Conservation (phyloP, 2,888 invertebrate genomes). For the Acanthosoma haemorrhoidale region DNA sequence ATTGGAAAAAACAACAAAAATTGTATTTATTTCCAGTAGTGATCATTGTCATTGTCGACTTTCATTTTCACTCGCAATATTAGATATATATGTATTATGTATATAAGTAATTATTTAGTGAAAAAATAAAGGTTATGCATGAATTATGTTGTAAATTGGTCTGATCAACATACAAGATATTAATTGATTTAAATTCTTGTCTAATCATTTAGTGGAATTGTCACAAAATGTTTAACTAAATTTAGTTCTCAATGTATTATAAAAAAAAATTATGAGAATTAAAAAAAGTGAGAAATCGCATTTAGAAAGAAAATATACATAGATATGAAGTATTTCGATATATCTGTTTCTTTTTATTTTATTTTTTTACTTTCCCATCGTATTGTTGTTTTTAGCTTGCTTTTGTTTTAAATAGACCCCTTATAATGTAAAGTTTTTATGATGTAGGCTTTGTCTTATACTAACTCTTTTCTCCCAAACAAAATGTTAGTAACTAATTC, state of each 20-base stretch:
- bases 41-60: background rate
- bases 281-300: constrained; percentile 23
- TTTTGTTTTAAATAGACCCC: background rate
- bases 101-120: constrained; percentile 17
- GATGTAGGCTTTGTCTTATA: background rate
- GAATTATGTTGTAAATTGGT: constrained; percentile 19
- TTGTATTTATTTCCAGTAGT: constrained; percentile 23
- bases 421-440: constrained; percentile 12
- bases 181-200: background rate
- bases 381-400: constrained; percentile 11
- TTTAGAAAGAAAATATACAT: constrained; percentile 19
- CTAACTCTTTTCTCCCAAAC: background rate
- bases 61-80: constrained; percentile 27
- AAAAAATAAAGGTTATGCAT: constrained; percentile 16
- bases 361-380: constrained; percentile 10
- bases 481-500: background rate
- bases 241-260: constrained; percentile 25
- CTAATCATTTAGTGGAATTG: background rate
- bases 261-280: constrained; percentile 1
- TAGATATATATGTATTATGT: constrained; percentile 17
- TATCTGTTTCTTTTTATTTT: constrained; percentile 18
- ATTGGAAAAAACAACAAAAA: background rate
- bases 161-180: background rate
- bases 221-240: constrained; percentile 1
- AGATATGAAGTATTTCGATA: constrained; percentile 5